Evolutionary conservation across 1,140 invertebrate genomes (phyloP).

Genomic region (Ruditapes philippinarum): DNA sequence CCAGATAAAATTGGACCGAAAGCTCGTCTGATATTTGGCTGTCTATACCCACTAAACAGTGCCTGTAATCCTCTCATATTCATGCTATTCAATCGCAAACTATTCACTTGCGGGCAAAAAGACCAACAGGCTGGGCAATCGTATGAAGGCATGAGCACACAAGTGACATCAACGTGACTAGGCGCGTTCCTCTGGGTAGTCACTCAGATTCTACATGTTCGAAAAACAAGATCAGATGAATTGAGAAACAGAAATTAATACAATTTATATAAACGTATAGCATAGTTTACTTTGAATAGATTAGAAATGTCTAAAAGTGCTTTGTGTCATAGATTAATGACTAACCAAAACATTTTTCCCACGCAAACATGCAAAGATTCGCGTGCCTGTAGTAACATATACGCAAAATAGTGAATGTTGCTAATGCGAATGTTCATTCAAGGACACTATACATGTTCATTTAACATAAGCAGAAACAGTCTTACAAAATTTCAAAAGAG

Average conservation of each 20-base stretch:
- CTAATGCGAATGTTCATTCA: too few relatives aligned
- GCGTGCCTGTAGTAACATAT: too few relatives aligned
- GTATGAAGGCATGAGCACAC: background rate
- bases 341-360: too few relatives aligned
- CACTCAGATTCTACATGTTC: background rate
- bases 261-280: too few relatives aligned
- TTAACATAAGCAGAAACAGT: too few relatives aligned
- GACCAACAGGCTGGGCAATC: background rate
- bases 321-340: too few relatives aligned
- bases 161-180: background rate
- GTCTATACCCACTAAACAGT: constrained; percentile 32
- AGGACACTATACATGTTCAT: too few relatives aligned
- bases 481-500: too few relatives aligned
- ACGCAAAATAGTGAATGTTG: too few relatives aligned
- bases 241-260: background rate
- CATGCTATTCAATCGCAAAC: constrained; percentile 7
- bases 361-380: too few relatives aligned
- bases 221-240: background rate
- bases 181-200: background rate
- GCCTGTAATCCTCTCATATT: constrained; percentile 30
- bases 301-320: too few relatives aligned
- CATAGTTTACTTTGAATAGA: too few relatives aligned
- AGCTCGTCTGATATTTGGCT: background rate
- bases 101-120: background rate
- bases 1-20: background rate